Evolutionary conservation across 2,113 vertebrate species (phyloP), one percentile per base, ranked within the genome.

Genomic region (Embiotoca jacksoni): DNA sequence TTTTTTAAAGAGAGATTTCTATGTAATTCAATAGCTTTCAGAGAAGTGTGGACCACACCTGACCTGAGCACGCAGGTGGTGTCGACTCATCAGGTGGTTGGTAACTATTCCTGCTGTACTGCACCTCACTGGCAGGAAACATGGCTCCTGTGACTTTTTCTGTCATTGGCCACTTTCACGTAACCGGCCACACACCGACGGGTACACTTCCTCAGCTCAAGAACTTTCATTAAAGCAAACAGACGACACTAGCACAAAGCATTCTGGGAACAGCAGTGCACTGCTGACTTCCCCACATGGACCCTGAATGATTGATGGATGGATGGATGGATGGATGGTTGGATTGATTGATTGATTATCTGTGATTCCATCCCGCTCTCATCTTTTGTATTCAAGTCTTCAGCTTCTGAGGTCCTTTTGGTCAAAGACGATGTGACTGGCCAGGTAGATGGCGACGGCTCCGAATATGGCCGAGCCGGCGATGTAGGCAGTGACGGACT

Each of bases 401-500:
- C 78, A 93, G 70, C 63, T 83, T 72, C 83, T 89, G 53, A 95
- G 92, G 80, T 95, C 95, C 80, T 93, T 94, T 78, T 95, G 94
- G 82, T 95, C 94, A 79, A 95, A 96, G 72, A 95, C 83, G 47
- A 96, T 86, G 4, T 86, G 91, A 81, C 83, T 86, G 61, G 91
- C 92, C 68, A 95, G 84, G 80, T 89, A 95, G 74, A 95, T 93
- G 62, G 94, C 93, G 2, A 95, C 35, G 1, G 90, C 82, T 11
- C 95, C 95, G 0, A 96, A 94, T 56, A 95, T 80, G 79, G 92
- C 91, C 2, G 95, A 95, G 75, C 83, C 93, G 78, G 93, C 93
- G 7, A 96, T 92, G 55, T 96, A 96, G 63, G 94, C 89, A 3
- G 94, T 95, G 78, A 95, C 95, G 0, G 95, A 95, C 74, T 93